Evolutionary conservation across 2,888 invertebrate genomes (phyloP), one percentile per base, ranked within the genome.

Genomic region (Phrixothrix hirtus): DNA sequence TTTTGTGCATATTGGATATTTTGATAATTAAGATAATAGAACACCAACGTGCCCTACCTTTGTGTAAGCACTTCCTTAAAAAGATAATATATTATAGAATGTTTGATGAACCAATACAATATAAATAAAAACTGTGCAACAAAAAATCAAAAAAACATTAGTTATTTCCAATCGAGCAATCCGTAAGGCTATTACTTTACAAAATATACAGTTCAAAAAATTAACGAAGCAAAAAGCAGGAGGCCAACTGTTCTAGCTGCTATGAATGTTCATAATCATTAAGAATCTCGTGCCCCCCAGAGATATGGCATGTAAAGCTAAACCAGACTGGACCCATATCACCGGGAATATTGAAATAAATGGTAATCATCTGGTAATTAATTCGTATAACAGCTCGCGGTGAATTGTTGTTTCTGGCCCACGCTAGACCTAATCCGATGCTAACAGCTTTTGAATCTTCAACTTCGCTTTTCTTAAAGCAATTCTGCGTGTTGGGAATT

Each of bases 321-420:
- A 45, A 43, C 48, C 45, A 55, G 49, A 41, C 58, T 43, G 50
- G 60, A 55, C 63, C 62, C 61, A 54, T 55, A 60, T 56, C 62
- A 53, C 48, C 47, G 49, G 55, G 59, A 62, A 64, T 64, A 65
- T 65, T 65, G 64, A 65, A 65, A 65, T 65, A 65, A 65, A 65
- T 65, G 65, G 57, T 65, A 65, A 64, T 63, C 57, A 62, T 60
- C 56, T 56, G 53, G 58, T 64, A 64, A 65, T 65, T 63, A 62
- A 64, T 62, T 60, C 62, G 56, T 61, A 59, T 61, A 61, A 59
- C 59, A 58, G 53, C 53, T 55, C 37, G 42, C 47, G 50, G 53
- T 61, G 55, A 59, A 59, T 48, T 50, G 56, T 50, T 50, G 50
- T 45, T 55, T 51, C 27, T 47, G 43, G 50, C 46, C 47, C 53